These are phyloP conservation scores for Marronus borbonicus DNA, from an alignment of 2,888 invertebrate species.

Conservation along the genomic window DNA sequence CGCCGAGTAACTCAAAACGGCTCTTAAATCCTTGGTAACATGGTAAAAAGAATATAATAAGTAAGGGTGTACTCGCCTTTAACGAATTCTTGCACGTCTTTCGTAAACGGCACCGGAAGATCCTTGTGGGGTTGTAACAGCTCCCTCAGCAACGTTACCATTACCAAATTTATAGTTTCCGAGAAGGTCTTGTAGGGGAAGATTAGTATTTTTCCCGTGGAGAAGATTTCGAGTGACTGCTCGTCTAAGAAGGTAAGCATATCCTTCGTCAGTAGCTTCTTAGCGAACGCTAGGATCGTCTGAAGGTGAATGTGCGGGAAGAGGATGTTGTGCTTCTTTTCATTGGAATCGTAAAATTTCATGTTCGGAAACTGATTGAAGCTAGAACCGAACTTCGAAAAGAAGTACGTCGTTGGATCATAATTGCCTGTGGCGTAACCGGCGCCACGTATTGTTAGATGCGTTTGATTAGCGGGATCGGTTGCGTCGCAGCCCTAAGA, in stretches of 20 bases:
- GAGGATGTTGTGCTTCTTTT: slow-evolving; percentile 76
- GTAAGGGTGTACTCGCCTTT: slow-evolving; percentile 62
- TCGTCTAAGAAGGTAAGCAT: slow-evolving; percentile 84
- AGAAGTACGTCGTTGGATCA: slow-evolving; percentile 89
- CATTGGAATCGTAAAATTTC: slow-evolving; percentile 82
- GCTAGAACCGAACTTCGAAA: slow-evolving; percentile 92
- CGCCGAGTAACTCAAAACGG: too few relatives aligned
- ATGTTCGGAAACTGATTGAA: slow-evolving; percentile 92
- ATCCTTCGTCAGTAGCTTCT: slow-evolving; percentile 89
- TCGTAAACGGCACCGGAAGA: slow-evolving; percentile 90
- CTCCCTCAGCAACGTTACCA: slow-evolving; percentile 93
- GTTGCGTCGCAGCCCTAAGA: slow-evolving; percentile 64
- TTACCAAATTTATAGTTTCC: slow-evolving; percentile 93
- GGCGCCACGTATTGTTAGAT: slow-evolving; percentile 7
- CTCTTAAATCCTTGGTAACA: too few relatives aligned
- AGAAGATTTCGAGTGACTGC: slow-evolving; percentile 85
- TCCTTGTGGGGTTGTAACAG: slow-evolving; percentile 92
- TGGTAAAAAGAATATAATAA: too few relatives aligned
- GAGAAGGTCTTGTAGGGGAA: slow-evolving; percentile 96
- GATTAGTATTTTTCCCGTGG: slow-evolving; percentile 78
- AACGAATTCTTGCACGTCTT: slow-evolving; percentile 83
- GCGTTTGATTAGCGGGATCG: slow-evolving; percentile 54
- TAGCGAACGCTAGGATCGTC: slow-evolving; percentile 85
- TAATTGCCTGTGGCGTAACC: slow-evolving; percentile 63
- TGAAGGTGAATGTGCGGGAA: slow-evolving; percentile 86